These are phyloP conservation scores for Tetraneura akinire DNA, from an alignment of 1,140 invertebrate species.

Conservation along the genomic window DNA sequence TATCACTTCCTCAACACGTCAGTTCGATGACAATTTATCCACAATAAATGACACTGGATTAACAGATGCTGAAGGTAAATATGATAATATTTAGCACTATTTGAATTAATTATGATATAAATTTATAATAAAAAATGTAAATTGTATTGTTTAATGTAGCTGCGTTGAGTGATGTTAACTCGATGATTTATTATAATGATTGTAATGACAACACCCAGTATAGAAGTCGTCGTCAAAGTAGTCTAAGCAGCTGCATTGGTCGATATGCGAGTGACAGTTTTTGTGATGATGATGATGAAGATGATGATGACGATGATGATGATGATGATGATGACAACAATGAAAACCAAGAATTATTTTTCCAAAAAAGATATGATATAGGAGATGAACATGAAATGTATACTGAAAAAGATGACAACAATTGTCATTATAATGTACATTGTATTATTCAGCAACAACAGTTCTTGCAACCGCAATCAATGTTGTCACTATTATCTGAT, in stretches of 20 bases:
- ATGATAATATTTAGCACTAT: no score
- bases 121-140: no score
- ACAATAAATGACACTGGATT: constrained; percentile 82
- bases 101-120: no score
- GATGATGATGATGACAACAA: constrained; percentile 63
- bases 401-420: not conserved
- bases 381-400: not conserved
- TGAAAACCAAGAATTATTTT: not conserved
- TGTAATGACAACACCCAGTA: constrained; percentile 17
- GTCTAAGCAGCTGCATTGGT: not conserved
- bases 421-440: not conserved
- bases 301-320: not conserved
- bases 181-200: constrained; percentile 63
- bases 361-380: not conserved
- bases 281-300: constrained; percentile 63
- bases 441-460: not conserved
- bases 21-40: constrained; percentile 70
- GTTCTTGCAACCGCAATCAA: not conserved
- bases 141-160: constrained; percentile 58
- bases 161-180: constrained; percentile 81
- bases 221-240: constrained; percentile 26
- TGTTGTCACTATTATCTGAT: not conserved
- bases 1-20: not conserved
- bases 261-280: constrained; percentile 32
- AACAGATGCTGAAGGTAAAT: constrained; percentile 75